Percentiles rank a stretch among this genome's conserved stretches.
These are phyloP conservation scores for Nerophis lumbriciformis DNA, from an alignment of 2,113 vertebrate genomes.

Conservation along the genomic window DNA sequence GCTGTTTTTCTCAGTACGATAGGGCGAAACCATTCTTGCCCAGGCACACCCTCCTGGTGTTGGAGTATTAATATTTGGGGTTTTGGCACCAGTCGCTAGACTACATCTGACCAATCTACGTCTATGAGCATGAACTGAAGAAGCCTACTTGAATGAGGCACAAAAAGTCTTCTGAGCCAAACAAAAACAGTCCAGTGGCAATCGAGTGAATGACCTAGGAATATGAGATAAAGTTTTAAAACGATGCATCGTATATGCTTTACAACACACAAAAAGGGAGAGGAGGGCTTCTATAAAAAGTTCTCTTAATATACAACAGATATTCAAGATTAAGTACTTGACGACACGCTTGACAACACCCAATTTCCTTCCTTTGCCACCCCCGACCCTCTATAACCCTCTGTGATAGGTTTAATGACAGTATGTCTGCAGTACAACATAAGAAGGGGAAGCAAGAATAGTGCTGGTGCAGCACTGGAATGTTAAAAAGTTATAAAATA, in stretches of 20 bases:
- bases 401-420: slow-evolving; percentile 61
- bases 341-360: slow-evolving; percentile 71
- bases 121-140: too few relatives aligned
- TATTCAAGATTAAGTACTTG: slow-evolving; percentile 72
- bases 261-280: slow-evolving; percentile 26
- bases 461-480: slow-evolving; percentile 32
- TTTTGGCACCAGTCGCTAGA: too few relatives aligned
- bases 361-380: slow-evolving; percentile 66
- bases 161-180: too few relatives aligned
- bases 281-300: slow-evolving; percentile 37
- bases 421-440: slow-evolving; percentile 42
- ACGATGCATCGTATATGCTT: slow-evolving; percentile 32
- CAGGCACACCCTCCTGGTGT: too few relatives aligned
- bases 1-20: too few relatives aligned
- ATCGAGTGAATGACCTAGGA: too few relatives aligned
- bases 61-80: too few relatives aligned
- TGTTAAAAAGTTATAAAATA: slow-evolving; percentile 45
- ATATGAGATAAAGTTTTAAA: slow-evolving; percentile 13
- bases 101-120: too few relatives aligned
- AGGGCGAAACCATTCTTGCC: too few relatives aligned
- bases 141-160: too few relatives aligned
- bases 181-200: too few relatives aligned
- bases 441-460: slow-evolving; percentile 3
- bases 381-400: slow-evolving; percentile 7
- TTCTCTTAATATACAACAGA: slow-evolving; percentile 64